A percentile compares a stretch with the other conserved stretches of the same genome.
phyloP scores from a whole-genome alignment of 2,797 vertebrate species.

The Ammospiza maritima region DNA sequence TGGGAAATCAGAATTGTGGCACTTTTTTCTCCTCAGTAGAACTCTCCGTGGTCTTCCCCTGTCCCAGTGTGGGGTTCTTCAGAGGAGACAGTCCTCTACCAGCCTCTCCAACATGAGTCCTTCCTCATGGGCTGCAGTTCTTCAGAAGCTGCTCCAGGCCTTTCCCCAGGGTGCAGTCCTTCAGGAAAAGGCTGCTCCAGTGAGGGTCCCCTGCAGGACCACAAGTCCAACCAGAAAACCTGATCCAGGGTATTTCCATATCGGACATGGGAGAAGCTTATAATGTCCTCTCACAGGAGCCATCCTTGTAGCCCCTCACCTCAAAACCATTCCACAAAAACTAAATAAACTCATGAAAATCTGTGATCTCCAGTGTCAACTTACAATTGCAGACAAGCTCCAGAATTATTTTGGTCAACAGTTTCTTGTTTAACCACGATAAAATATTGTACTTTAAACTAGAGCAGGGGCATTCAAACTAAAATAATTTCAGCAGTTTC shows the following conservation, averaged over 20 bases:
- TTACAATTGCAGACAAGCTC: fast-evolving
- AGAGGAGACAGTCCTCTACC: not conserved
- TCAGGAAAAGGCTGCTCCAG: not conserved
- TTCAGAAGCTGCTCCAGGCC: not conserved
- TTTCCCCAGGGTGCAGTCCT: not conserved
- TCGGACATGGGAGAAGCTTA: fast-evolving
- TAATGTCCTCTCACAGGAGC: not conserved
- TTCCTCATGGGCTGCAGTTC: not conserved
- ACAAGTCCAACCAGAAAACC: not conserved
- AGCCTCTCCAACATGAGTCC: not conserved
- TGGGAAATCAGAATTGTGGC: fast-evolving
- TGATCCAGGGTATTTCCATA: not conserved
- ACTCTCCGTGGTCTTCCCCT: not conserved
- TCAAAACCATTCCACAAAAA: not conserved
- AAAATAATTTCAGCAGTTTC: not conserved
- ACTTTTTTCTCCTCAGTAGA: not conserved
- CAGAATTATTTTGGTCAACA: not conserved
- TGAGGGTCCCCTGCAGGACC: fast-evolving
- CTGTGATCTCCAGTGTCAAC: not conserved
- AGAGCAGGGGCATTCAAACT: not conserved
- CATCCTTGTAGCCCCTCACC: fast-evolving
- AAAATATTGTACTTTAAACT: not conserved
- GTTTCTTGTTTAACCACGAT: not conserved
- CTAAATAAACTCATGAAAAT: not conserved
- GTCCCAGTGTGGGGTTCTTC: not conserved